phyloP scores from a whole-genome alignment of 2,113 vertebrate species.

The Edolisoma coerulescens region DNA sequence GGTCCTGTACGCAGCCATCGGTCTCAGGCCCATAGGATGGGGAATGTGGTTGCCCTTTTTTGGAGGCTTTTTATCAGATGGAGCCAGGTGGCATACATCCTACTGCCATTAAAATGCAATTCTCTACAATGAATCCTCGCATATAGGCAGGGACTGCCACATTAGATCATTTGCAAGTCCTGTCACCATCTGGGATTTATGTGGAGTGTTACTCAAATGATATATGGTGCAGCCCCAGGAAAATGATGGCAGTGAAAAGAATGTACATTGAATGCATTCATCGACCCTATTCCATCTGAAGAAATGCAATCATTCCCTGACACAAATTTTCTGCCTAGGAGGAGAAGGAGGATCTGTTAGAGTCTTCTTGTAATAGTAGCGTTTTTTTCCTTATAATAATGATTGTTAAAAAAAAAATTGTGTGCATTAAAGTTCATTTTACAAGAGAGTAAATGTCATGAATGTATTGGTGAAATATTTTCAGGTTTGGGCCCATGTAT shows the following conservation, averaged over 20 bases:
- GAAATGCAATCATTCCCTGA: background rate
- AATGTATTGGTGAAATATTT: background rate
- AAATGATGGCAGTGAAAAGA: background rate
- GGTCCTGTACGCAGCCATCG: background rate
- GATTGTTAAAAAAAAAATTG: background rate
- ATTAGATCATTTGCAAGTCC: background rate
- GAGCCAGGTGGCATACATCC: background rate
- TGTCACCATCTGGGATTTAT: slow-evolving; percentile 12
- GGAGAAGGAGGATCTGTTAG: background rate
- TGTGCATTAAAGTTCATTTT: background rate
- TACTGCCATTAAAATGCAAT: background rate
- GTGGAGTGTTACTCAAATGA: background rate
- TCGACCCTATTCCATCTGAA: background rate
- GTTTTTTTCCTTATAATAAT: background rate
- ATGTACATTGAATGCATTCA: background rate
- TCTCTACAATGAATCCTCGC: background rate
- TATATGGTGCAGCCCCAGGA: background rate
- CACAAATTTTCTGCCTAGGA: background rate
- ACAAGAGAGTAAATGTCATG: background rate
- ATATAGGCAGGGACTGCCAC: background rate
- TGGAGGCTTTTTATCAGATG: background rate
- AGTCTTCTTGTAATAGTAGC: background rate
- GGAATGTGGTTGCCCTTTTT: background rate
- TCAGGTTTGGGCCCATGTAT: background rate
- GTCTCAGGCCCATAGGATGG: background rate